Percentiles rank a stretch among this genome's conserved stretches.
These are phyloP conservation scores for Drosophila paranaensis DNA, from an alignment of 2,888 invertebrate genomes.

Conservation along the genomic window DNA sequence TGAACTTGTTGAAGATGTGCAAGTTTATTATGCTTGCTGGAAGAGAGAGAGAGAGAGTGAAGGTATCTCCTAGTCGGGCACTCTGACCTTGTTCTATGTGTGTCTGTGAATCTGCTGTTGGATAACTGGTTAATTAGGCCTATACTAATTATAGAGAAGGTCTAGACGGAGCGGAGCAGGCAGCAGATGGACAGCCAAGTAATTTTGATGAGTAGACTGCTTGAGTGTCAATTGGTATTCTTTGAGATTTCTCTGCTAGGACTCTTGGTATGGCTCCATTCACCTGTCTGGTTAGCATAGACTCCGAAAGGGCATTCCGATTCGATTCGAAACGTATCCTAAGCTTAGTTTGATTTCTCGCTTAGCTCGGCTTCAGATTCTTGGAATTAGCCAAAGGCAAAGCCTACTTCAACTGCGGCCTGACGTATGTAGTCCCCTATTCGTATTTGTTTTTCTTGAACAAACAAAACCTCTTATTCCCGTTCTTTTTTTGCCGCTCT, in stretches of 20 bases:
- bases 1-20: neutral
- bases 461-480: neutral
- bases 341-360: too few relatives aligned
- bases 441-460: constrained; percentile 2
- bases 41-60: neutral
- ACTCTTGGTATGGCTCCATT: too few relatives aligned
- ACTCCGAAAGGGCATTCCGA: too few relatives aligned
- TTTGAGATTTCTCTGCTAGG: too few relatives aligned
- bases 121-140: neutral
- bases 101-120: neutral
- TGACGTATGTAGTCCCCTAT: neutral
- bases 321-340: too few relatives aligned
- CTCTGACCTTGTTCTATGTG: neutral
- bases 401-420: neutral
- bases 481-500: neutral
- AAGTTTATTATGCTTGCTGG: neutral
- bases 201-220: too few relatives aligned
- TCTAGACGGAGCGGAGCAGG: neutral
- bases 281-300: too few relatives aligned
- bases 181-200: too few relatives aligned
- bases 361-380: neutral
- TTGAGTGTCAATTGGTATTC: too few relatives aligned
- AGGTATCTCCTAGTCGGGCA: neutral
- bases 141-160: neutral
- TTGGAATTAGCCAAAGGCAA: neutral